phyloP scores from a whole-genome alignment of 1,140 invertebrate genomes.

The Agrypnia vestita region DNA sequence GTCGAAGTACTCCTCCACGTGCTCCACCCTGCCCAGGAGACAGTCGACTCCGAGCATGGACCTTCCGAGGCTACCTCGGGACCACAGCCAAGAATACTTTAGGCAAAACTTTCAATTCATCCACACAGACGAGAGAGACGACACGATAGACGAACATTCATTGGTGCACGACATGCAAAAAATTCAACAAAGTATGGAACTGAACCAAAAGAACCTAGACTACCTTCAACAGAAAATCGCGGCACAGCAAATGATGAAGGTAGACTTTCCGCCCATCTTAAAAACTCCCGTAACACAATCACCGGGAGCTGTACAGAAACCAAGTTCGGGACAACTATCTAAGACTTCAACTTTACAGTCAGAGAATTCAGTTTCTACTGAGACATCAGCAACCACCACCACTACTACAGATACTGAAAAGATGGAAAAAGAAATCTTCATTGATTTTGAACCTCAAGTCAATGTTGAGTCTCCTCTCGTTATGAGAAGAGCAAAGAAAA shows the following conservation, averaged over 20 bases:
- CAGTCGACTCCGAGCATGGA: slow-evolving; percentile 57
- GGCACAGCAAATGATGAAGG: slow-evolving; percentile 69
- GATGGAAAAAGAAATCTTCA: slow-evolving; percentile 87
- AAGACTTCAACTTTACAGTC: slow-evolving; percentile 73
- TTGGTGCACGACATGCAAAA: slow-evolving; percentile 67
- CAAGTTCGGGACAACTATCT: slow-evolving; percentile 65
- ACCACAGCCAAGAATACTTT: slow-evolving; percentile 72
- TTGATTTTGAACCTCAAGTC: slow-evolving; percentile 87
- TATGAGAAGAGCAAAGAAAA: slow-evolving; percentile 72
- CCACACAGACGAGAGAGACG: slow-evolving; percentile 72
- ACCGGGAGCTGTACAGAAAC: slow-evolving; percentile 65
- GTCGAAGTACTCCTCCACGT: slow-evolving; percentile 48
- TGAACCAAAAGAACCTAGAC: slow-evolving; percentile 71
- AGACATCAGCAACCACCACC: slow-evolving; percentile 68
- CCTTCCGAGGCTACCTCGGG: slow-evolving; percentile 51
- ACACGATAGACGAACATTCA: slow-evolving; percentile 68
- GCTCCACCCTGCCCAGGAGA: slow-evolving; percentile 42
- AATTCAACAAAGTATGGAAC: slow-evolving; percentile 72
- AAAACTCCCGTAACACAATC: slow-evolving; percentile 61
- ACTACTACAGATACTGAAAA: slow-evolving; percentile 74
- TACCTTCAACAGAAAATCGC: slow-evolving; percentile 73
- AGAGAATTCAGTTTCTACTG: slow-evolving; percentile 70
- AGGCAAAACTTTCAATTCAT: slow-evolving; percentile 73
- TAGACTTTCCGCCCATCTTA: slow-evolving; percentile 62
- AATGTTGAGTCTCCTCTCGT: slow-evolving; percentile 75